A percentile compares a stretch with the other conserved stretches of the same genome.
Evolutionary conservation across 2,113 vertebrate species (phyloP).

Genomic region (Cyanoramphus novaezelandiae): DNA sequence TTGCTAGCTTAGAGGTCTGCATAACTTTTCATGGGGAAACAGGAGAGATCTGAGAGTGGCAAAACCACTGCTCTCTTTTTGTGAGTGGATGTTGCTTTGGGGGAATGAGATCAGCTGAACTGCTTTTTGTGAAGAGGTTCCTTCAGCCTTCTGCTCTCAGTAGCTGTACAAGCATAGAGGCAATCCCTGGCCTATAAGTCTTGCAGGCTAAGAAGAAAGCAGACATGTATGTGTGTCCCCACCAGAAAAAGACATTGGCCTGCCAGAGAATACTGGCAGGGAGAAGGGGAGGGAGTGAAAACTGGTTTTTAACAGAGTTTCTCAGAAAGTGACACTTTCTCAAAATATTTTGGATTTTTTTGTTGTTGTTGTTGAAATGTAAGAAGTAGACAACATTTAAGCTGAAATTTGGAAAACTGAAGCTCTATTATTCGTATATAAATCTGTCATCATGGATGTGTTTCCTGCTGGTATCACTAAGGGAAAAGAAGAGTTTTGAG

Average conservation of each 20-base stretch:
- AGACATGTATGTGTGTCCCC: neutral
- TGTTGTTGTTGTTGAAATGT: neutral
- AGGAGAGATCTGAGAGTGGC: neutral
- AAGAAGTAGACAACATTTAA: neutral
- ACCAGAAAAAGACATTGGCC: neutral
- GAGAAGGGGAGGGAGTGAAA: neutral
- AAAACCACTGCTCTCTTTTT: neutral
- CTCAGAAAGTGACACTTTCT: neutral
- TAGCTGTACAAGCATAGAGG: neutral
- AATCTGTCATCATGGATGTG: neutral
- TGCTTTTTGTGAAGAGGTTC: neutral
- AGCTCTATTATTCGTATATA: neutral
- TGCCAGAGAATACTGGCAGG: neutral
- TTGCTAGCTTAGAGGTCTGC: neutral
- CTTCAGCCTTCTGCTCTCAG: neutral
- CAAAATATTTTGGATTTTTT: neutral
- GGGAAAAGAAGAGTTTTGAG: neutral
- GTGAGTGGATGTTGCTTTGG: neutral
- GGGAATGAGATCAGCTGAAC: neutral
- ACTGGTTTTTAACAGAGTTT: neutral
- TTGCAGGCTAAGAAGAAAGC: neutral
- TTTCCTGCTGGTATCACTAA: neutral
- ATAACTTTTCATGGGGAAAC: neutral
- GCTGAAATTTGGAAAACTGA: neutral
- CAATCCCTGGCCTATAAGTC: neutral